Base-by-base conservation (phyloP, 1,140 invertebrate species). In the Macrostomum lignano region DNA sequence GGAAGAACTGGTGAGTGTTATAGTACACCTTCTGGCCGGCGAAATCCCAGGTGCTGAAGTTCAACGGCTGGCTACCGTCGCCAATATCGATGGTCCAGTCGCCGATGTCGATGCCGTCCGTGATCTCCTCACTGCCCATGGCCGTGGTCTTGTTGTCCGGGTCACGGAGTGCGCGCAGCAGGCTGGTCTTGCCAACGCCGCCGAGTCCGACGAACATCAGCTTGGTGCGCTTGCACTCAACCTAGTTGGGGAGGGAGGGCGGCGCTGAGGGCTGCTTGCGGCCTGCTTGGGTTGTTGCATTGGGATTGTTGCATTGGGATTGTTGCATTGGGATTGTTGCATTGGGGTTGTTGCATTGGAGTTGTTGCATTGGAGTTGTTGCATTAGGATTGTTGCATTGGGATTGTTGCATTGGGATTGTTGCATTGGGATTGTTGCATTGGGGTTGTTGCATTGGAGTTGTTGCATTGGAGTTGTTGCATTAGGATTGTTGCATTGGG, bases 1-100 rank as follows among this genome's bases (percentile, higher is more conserved):
- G 39, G 43, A 56, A 56, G 43, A 56, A 56, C 49, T 54, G 53
- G 39, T 56, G 53, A 15, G 53, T 56, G 40, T 56, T 54, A 38
- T 56, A 56, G 38, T 56, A 56, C 3, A 56, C 50, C n/a, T 46
- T 49, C 36, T 56, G 53, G 9, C 53, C 53, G 38, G 53, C 53
- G 45, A 56, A 56, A 38, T 56, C 53, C 51, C 51, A 53, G 19
- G 43, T 17, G 31, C 36, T 24, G 34, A 39, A 43, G 7, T 31
- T 24, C 10, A 38, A 22, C n/a, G n/a, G n/a, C n/a, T n/a, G n/a
- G 30, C 21, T 21, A 19, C 37, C 33, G 14, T 30, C 17, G 26
- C 33, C 31, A 3, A 21, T 10, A 11, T 11, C 38, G n/a, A 51
- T 39, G 2, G 41, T 37, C 52, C 52, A 56, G 5, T 37, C 44